phyloP scores from a whole-genome alignment of 2,113 vertebrate genomes.

The Ctenomys sociabilis region DNA sequence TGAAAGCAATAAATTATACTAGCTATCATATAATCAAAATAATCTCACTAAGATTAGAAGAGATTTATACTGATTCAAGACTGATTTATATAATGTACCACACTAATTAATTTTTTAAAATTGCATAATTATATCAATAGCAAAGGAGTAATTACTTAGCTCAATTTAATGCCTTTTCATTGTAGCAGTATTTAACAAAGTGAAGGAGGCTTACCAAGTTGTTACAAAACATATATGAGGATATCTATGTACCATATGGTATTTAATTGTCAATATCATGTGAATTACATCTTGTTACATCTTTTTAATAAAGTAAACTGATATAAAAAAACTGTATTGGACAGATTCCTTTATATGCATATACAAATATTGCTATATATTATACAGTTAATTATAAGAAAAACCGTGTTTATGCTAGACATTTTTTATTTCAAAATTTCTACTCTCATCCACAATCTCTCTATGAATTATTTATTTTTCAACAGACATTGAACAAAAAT shows the following conservation, averaged over 20 bases:
- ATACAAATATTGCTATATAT: neutral
- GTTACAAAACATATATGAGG: neutral
- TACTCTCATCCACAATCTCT: neutral
- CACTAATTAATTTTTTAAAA: neutral
- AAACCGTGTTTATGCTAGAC: neutral
- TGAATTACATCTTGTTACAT: neutral
- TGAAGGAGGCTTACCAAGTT: neutral
- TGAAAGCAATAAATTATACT: neutral
- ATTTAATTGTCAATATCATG: neutral
- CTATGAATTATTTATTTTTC: constrained; percentile 19
- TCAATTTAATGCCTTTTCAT: neutral
- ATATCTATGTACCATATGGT: neutral
- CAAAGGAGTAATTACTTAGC: neutral
- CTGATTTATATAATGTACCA: neutral
- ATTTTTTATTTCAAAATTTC: neutral
- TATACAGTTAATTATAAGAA: neutral
- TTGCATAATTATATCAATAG: neutral
- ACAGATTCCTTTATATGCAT: neutral
- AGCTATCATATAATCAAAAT: neutral
- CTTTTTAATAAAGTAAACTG: neutral
- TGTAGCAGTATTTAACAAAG: neutral
- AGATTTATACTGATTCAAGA: neutral
- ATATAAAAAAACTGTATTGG: neutral
- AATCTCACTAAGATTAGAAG: neutral
- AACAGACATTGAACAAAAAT: neutral